Evolutionary conservation across 2,113 vertebrate genomes (phyloP).

Genomic region (Lagopus muta): DNA sequence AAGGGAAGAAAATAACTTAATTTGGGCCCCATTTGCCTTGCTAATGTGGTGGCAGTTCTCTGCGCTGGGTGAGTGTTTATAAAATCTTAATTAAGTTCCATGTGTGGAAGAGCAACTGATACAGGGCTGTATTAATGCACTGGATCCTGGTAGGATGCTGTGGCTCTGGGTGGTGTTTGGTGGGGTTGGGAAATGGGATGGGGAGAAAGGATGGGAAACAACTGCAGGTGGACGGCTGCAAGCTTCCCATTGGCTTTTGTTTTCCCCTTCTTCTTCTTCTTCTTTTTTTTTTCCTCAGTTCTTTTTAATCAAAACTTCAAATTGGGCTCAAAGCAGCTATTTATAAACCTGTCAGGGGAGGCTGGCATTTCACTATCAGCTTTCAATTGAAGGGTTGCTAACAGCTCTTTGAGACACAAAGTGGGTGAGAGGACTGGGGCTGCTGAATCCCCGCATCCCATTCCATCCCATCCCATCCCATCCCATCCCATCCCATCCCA

Average conservation of each 20-base stretch:
- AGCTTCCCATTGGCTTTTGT: neutral
- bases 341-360: constrained; percentile 52
- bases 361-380: neutral
- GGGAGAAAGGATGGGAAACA: neutral
- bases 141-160: neutral
- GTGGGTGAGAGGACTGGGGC: neutral
- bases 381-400: neutral
- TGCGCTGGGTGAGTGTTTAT: constrained; percentile 19
- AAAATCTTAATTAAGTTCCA: constrained; percentile 69
- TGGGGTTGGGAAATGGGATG: neutral
- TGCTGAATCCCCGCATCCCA: neutral
- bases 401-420: neutral
- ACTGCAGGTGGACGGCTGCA: neutral
- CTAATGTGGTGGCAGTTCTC: constrained; percentile 27
- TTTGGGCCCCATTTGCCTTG: constrained; percentile 45
- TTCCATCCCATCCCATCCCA: too few species aligned
- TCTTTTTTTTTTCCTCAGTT: neutral
- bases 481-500: too few species aligned
- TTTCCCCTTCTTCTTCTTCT: neutral
- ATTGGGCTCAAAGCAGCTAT: constrained; percentile 19
- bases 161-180: neutral
- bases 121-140: constrained; percentile 24
- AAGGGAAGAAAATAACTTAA: constrained; percentile 45
- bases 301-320: constrained; percentile 44
- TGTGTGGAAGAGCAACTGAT: constrained; percentile 10